Conservation (phyloP, 1,140 invertebrate species). For the Augochlora pura region DNA sequence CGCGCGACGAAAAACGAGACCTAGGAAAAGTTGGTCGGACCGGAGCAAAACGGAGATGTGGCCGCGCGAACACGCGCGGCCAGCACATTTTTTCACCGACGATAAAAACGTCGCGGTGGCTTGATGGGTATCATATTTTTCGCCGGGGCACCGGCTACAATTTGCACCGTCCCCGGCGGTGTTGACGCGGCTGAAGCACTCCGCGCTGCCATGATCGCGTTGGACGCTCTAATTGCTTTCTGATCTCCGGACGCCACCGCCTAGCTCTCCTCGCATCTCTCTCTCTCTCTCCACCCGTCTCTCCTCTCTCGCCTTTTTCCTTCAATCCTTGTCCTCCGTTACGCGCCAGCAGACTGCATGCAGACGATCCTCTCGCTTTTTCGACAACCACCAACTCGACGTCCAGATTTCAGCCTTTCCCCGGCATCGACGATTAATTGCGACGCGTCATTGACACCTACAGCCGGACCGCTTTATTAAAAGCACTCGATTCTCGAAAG, state of each 20-base stretch:
- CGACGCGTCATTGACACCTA: no score
- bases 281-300: no score
- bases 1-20: conserved; percentile 61
- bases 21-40: conserved; percentile 42
- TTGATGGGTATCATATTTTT: conserved; percentile 61
- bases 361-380: background rate
- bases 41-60: background rate
- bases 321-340: background rate
- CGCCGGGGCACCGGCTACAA: conserved; percentile 39
- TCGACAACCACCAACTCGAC: background rate
- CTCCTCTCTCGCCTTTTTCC: background rate
- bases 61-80: conserved; percentile 13
- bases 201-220: conserved; percentile 34
- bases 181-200: conserved; percentile 41
- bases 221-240: conserved; percentile 45
- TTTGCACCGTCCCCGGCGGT: conserved; percentile 39
- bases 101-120: conserved; percentile 63
- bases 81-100: conserved; percentile 54
- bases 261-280: background rate
- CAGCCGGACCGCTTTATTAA: no score
- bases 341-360: background rate
- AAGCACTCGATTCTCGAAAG: no score
- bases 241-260: conserved; percentile 25
- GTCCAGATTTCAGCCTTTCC: no score
- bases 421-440: no score